phyloP scores from a whole-genome alignment of 2,888 invertebrate species.

The Ptychoptera contaminata region DNA sequence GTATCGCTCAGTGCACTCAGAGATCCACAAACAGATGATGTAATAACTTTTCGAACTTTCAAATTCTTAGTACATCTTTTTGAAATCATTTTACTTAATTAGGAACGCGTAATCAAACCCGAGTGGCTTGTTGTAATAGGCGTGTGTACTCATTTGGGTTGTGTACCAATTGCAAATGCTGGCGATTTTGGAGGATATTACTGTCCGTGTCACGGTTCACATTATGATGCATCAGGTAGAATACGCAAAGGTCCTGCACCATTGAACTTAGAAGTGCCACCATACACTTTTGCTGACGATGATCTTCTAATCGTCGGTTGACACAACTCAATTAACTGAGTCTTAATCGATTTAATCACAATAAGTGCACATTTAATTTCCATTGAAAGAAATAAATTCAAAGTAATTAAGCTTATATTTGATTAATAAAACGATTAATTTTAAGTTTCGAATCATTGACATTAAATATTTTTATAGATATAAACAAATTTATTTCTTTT shows the following conservation, averaged over 20 bases:
- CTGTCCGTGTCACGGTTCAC: constrained; percentile 95
- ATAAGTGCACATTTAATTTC: too few relatives aligned
- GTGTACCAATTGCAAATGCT: constrained; percentile 80
- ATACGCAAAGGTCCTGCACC: constrained; percentile 93
- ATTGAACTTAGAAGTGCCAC: constrained; percentile 79
- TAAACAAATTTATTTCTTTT: too few relatives aligned
- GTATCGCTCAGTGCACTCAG: constrained; percentile 57
- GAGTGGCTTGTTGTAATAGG: constrained; percentile 85
- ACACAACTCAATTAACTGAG: constrained; percentile 12
- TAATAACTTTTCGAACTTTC: constrained; percentile 11
- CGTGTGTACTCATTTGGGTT: constrained; percentile 87
- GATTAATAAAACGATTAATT: too few relatives aligned
- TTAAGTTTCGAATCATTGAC: too few relatives aligned
- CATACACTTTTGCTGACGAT: constrained; percentile 51
- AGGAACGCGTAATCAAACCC: constrained; percentile 53
- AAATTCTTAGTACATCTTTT: neutral
- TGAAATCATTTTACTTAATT: neutral
- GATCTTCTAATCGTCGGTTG: constrained; percentile 61
- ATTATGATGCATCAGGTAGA: constrained; percentile 88
- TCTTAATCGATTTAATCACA: too few relatives aligned
- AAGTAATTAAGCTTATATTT: too few relatives aligned
- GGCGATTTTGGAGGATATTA: constrained; percentile 90
- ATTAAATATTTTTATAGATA: too few relatives aligned
- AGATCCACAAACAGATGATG: constrained; percentile 69
- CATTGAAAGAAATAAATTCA: too few relatives aligned